Percentiles rank a stretch among this genome's conserved stretches.
Evolutionary conservation across 2,888 invertebrate species (phyloP).

Genomic region (Caenorhabditis plicata): DNA sequence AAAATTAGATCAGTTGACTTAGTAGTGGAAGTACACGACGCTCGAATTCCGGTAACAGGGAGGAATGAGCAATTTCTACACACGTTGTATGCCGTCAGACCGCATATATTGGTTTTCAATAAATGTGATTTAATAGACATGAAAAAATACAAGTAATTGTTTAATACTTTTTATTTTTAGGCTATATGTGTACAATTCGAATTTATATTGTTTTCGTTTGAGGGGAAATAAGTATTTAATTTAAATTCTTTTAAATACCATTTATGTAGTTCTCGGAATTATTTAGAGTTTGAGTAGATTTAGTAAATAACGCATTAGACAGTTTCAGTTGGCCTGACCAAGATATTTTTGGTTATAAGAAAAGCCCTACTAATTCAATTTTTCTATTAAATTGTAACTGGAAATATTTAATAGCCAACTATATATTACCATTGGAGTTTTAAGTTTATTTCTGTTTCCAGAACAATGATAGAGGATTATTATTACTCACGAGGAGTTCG

Average conservation of each 20-base stretch:
- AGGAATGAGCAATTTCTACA: conserved; percentile 60
- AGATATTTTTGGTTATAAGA: too few relatives aligned
- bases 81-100: conserved; percentile 55
- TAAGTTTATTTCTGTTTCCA: conserved; percentile 27
- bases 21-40: conserved; percentile 64
- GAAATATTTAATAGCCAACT: not conserved
- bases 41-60: conserved; percentile 63
- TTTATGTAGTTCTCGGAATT: too few relatives aligned
- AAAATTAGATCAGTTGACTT: conserved; percentile 59
- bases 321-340: too few relatives aligned
- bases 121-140: conserved; percentile 64
- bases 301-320: too few relatives aligned
- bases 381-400: not conserved
- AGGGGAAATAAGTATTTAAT: too few relatives aligned
- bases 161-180: conserved; percentile 1
- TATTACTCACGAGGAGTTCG: conserved; percentile 50
- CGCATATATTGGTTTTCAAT: conserved; percentile 63
- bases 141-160: conserved; percentile 50
- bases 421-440: too few relatives aligned
- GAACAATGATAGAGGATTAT: conserved; percentile 56
- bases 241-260: too few relatives aligned
- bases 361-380: too few relatives aligned
- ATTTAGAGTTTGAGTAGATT: too few relatives aligned
- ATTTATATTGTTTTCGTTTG: too few relatives aligned
- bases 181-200: conserved; percentile 1